Base-by-base conservation (phyloP, 2,797 vertebrate genomes). In the Borostomias antarcticus region DNA sequence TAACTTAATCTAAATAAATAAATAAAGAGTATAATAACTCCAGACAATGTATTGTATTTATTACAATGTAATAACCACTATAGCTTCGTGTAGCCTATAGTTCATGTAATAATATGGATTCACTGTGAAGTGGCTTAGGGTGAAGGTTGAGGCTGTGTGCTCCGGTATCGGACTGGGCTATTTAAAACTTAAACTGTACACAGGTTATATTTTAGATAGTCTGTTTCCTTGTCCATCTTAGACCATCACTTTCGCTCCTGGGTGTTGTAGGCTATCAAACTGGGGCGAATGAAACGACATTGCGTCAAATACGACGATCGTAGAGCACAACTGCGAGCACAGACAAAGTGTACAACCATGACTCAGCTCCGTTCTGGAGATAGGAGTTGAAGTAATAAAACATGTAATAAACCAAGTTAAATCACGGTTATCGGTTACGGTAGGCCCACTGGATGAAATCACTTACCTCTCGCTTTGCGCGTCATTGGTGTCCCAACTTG, bases 391-490 rank as follows among this genome's bases (percentile, higher is more conserved):
- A 86, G 81, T 85, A 35, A 5, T 79, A 2, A 56, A 74, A 75
- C 47, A 10, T 8, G 4, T 23, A 11, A 60, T 37, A 2, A 50
- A 69, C 52, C 13, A 23, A 60, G n/a, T 9, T 7, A 37, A 33
- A 75, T 25, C 62, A 28, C 19, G 4, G 17, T 17, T 21, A 56
- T n/a, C 21, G 35, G n/a, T n/a, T 45, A n/a, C 40, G n/a, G n/a
- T n/a, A 19, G 47, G n/a, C n/a, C 5, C 56, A 23, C 26, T 43
- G 47, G 26, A 50, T 9, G 64, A 9, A 8, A 53, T 70, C 72
- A 68, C 89, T 90, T 92, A 93, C 91, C 90, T 90, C 89, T 82
- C 82, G 66, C 85, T 83, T 76, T 30, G 74, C 81, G 76, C 75
- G 79, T 88, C 88, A 79, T 82, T 21, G 66, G 78, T 73, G 72